Conservation (phyloP, 2,888 invertebrate species). For the Lamellibrachia columna region DNA sequence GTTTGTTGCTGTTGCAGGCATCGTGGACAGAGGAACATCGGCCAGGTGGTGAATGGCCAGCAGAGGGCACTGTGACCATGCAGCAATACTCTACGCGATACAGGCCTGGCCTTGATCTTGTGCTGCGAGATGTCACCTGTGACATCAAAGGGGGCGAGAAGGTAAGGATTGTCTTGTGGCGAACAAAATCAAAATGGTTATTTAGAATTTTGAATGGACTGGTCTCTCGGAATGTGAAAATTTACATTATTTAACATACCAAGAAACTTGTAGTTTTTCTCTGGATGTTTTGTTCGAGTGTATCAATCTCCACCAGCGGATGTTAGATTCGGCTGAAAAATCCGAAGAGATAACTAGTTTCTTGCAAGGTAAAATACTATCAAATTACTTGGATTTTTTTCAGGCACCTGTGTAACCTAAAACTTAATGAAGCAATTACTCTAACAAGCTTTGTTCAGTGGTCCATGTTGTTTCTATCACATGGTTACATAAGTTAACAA, state of each 20-base stretch:
- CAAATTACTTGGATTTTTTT: not conserved
- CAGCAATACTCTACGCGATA: slow-evolving; percentile 41
- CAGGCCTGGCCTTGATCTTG: slow-evolving; percentile 40
- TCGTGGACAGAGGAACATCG: not conserved
- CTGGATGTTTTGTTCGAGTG: no score
- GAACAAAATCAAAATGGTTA: not conserved
- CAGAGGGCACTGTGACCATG: slow-evolving; percentile 37
- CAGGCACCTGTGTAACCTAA: not conserved
- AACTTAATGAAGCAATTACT: not conserved
- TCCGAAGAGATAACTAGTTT: no score
- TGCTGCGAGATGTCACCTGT: slow-evolving; percentile 40
- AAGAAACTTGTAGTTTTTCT: no score
- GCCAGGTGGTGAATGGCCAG: slow-evolving; percentile 41
- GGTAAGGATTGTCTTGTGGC: slow-evolving; percentile 30
- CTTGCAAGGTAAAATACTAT: no score
- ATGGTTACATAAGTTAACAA: not conserved
- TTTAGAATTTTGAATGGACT: not conserved
- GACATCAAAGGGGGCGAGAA: slow-evolving; percentile 39
- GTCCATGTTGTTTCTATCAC: not conserved
- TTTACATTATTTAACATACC: not conserved
- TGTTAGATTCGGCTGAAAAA: no score
- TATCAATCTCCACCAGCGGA: no score
- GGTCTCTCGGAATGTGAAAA: not conserved
- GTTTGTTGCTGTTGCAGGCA: not conserved
- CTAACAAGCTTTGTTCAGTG: not conserved